These are phyloP conservation scores for Piscicola geometra DNA, from an alignment of 2,888 invertebrate genomes.

Conservation along the genomic window DNA sequence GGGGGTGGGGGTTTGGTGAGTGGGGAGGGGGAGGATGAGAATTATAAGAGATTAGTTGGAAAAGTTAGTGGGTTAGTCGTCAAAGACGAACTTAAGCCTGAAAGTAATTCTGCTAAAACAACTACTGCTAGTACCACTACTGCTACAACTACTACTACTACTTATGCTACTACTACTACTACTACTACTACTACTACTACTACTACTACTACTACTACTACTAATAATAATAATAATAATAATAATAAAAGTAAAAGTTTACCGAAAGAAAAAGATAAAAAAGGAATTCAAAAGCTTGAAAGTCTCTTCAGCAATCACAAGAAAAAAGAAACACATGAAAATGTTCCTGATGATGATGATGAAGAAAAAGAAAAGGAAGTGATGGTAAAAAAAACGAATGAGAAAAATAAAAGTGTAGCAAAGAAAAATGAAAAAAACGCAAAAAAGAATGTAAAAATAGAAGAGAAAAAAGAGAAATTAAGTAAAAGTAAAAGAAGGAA, in stretches of 20 bases:
- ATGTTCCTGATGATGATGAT: background rate
- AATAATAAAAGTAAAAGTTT: background rate
- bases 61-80: too few species aligned
- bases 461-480: background rate
- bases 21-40: too few species aligned
- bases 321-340: background rate
- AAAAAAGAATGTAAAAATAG: background rate
- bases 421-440: conserved; percentile 4
- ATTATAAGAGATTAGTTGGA: too few species aligned
- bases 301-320: conserved; percentile 17
- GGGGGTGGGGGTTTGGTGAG: too few species aligned
- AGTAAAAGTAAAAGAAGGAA: background rate
- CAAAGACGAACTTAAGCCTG: too few species aligned
- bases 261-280: background rate
- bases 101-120: background rate
- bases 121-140: background rate
- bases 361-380: background rate
- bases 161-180: background rate
- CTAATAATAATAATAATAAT: background rate
- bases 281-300: background rate
- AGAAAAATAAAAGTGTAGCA: background rate
- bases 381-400: background rate
- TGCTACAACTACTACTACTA: background rate
- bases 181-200: background rate
- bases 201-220: background rate